These are phyloP conservation scores for Ceriagrion tenellum DNA, from an alignment of 2,888 invertebrate species.

Conservation along the genomic window DNA sequence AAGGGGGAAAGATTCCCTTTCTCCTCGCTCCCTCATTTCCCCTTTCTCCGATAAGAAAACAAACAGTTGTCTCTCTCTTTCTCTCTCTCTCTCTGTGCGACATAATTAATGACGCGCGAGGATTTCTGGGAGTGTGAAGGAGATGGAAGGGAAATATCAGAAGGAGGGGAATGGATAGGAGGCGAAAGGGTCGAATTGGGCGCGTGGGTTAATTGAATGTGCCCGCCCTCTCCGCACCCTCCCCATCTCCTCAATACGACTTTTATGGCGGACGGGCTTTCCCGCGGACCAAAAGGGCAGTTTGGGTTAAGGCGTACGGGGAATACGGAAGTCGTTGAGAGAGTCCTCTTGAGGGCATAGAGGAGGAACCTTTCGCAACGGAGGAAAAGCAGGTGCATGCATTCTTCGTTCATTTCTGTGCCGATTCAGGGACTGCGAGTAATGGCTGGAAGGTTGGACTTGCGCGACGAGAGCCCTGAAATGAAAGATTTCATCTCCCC, in stretches of 20 bases:
- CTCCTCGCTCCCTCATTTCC: too few species aligned
- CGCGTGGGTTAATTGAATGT: background rate
- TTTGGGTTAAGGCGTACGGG: background rate
- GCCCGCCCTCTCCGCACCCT: too few species aligned
- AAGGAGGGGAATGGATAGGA: background rate
- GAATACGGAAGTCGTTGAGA: background rate
- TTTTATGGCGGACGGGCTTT: background rate
- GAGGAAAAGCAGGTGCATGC: background rate
- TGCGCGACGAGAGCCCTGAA: background rate
- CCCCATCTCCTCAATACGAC: background rate
- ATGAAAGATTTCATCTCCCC: background rate
- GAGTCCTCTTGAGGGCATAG: background rate
- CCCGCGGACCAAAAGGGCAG: background rate
- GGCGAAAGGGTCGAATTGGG: background rate
- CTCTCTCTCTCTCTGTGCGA: background rate
- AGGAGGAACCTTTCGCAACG: background rate
- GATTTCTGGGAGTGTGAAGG: background rate
- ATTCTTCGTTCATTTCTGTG: background rate
- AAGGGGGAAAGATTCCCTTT: background rate
- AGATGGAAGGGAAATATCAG: background rate
- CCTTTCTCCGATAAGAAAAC: background rate
- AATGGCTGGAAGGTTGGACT: background rate
- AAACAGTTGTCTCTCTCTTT: background rate
- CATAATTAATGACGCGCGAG: background rate
- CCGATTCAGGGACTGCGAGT: background rate